These are phyloP conservation scores for Micrastur ruficollis DNA, from an alignment of 2,797 vertebrate genomes.

Conservation along the genomic window DNA sequence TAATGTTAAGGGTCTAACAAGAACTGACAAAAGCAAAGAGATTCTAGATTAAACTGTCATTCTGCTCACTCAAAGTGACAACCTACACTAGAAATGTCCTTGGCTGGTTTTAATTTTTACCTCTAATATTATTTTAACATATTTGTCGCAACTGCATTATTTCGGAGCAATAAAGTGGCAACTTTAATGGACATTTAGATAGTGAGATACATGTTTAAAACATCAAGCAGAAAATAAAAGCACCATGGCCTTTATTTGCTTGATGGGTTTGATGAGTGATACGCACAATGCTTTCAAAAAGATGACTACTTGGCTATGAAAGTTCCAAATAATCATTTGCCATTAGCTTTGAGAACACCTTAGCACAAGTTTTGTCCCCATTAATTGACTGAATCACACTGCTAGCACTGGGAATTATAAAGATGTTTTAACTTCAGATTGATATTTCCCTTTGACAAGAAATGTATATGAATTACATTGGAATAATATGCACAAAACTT, in stretches of 20 bases:
- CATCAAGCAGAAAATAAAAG: neutral
- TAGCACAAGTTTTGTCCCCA: neutral
- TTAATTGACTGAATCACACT: neutral
- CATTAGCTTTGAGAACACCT: neutral
- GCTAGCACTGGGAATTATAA: neutral
- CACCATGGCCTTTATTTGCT: neutral
- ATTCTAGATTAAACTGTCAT: neutral
- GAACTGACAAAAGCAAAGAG: conserved; percentile 39
- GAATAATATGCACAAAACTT: neutral
- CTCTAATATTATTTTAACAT: neutral
- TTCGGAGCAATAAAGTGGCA: neutral
- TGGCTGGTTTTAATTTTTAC: conserved; percentile 7
- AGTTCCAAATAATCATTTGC: neutral
- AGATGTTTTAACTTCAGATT: neutral
- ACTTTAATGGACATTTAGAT: neutral
- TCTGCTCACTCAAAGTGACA: neutral
- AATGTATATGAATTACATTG: neutral
- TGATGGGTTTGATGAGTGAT: neutral
- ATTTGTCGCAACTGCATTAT: neutral
- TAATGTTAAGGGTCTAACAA: neutral
- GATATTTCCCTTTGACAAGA: neutral
- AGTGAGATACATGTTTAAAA: conserved; percentile 11
- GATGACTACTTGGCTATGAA: neutral
- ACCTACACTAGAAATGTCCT: neutral
- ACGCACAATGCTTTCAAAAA: neutral